phyloP scores from a whole-genome alignment of 2,797 vertebrate genomes.

The Podarcis lilfordi region DNA sequence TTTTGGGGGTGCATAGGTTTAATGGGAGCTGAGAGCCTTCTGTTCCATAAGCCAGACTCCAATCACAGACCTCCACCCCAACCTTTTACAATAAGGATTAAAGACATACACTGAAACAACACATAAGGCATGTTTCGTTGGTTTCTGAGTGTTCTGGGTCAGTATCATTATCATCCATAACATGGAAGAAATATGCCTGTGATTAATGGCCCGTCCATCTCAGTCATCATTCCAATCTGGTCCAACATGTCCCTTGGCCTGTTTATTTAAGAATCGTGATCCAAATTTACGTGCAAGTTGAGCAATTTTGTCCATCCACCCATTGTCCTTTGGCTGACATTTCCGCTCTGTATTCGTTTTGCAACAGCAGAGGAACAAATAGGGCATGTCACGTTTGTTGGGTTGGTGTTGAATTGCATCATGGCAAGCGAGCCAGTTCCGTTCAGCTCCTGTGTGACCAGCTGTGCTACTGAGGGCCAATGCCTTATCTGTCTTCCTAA shows the following conservation, averaged over 20 bases:
- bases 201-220: background rate
- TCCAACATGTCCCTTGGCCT: background rate
- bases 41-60: no score
- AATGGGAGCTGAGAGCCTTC: no score
- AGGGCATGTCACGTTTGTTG: background rate
- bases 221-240: background rate
- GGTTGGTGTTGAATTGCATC: background rate
- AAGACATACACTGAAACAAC: background rate
- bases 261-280: background rate
- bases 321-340: background rate
- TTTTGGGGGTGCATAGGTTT: no score
- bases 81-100: background rate
- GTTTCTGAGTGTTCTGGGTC: background rate
- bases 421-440: background rate
- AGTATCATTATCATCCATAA: background rate
- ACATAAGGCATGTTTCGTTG: background rate
- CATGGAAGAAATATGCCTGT: background rate
- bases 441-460: background rate
- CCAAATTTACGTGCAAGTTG: background rate
- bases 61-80: no score
- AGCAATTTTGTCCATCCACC: background rate
- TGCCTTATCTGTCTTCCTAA: background rate
- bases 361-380: background rate
- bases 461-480: background rate
- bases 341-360: background rate